A percentile compares a stretch with the other conserved stretches of the same genome.
phyloP scores from a whole-genome alignment of 2,888 invertebrate genomes.

The Cecidostiba fungosa region DNA sequence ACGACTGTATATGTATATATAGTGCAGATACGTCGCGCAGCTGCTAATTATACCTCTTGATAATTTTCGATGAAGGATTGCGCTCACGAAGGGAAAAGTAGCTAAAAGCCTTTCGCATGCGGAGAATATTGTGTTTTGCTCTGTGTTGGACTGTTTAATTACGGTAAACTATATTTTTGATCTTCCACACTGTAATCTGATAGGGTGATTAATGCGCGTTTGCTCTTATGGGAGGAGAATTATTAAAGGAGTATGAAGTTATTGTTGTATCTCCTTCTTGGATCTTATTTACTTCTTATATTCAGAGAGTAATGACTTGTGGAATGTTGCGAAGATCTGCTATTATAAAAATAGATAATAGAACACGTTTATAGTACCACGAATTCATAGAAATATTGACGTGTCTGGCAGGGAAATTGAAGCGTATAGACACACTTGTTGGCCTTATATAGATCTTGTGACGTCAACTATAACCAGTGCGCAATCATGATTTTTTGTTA shows the following conservation, averaged over 20 bases:
- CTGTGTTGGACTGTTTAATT: not conserved
- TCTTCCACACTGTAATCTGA: not conserved
- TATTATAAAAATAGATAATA: no score
- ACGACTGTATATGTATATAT: not conserved
- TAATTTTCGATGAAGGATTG: conserved; percentile 54
- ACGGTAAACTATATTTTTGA: not conserved
- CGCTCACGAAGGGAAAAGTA: conserved; percentile 10
- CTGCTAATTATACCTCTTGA: conserved; percentile 51
- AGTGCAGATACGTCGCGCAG: conserved; percentile 30
- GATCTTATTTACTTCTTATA: not conserved
- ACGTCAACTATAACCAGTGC: not conserved
- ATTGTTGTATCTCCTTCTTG: not conserved
- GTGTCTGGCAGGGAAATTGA: not conserved
- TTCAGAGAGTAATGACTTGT: not conserved
- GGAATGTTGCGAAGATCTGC: not conserved
- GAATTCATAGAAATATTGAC: not conserved
- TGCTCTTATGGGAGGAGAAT: not conserved
- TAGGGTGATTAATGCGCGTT: not conserved
- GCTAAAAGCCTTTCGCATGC: not conserved
- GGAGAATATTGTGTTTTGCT: not conserved
- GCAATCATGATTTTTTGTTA: not conserved
- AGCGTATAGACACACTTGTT: no score
- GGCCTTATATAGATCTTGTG: not conserved
- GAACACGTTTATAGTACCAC: not conserved
- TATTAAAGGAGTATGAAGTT: not conserved